Conservation (phyloP, 2,113 vertebrate genomes). For the Spheniscus mendiculus region DNA sequence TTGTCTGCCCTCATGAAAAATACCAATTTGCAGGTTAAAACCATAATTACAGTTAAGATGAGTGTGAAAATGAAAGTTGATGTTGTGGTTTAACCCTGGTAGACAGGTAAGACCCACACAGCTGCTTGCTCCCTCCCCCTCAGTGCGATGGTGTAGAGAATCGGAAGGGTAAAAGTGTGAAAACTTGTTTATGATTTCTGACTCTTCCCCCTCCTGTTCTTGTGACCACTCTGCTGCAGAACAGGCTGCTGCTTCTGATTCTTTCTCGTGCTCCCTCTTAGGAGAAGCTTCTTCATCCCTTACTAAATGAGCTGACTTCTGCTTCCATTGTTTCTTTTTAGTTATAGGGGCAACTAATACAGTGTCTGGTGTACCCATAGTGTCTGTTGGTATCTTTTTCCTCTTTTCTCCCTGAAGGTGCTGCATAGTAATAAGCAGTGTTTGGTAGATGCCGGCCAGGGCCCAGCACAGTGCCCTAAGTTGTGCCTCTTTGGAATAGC, state of each 20-base stretch:
- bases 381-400: no score
- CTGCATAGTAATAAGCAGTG: no score
- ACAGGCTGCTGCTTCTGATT: background rate
- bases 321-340: no score
- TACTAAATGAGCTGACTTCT: no score
- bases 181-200: background rate
- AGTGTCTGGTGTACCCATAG: no score
- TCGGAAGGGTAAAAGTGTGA: background rate
- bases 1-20: background rate
- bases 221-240: background rate
- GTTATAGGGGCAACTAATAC: no score
- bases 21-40: background rate
- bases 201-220: background rate
- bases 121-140: accelerated
- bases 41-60: background rate
- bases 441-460: no score
- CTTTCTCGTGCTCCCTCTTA: background rate
- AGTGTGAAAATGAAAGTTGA: background rate
- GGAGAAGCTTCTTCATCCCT: no score
- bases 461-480: no score
- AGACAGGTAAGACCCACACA: background rate
- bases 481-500: no score
- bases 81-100: background rate
- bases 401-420: no score
- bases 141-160: background rate